Conservation (phyloP, 2,888 invertebrate genomes). For the Philonicus albiceps region DNA sequence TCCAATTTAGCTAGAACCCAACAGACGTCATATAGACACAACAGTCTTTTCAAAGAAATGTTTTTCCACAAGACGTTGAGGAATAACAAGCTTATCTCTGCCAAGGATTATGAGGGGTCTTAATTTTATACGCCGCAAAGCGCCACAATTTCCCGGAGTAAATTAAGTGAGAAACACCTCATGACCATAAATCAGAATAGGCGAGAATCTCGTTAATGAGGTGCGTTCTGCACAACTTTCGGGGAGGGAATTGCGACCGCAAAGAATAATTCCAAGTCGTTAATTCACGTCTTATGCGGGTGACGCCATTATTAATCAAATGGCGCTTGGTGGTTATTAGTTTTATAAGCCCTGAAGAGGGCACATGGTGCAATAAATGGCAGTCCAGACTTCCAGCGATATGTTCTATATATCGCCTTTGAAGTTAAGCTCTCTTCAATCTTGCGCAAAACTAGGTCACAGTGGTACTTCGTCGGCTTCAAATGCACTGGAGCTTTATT, state of each 20-base stretch:
- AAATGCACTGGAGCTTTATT: constrained; percentile 20
- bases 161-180: constrained; percentile 28
- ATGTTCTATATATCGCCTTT: not conserved
- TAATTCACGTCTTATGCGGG: not conserved
- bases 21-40: not conserved
- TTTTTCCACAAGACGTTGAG: not conserved
- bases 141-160: not conserved
- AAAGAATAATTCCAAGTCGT: not conserved
- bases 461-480: constrained; percentile 11
- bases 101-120: not conserved
- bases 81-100: constrained; percentile 15
- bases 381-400: not conserved
- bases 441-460: not conserved
- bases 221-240: not conserved
- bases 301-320: constrained; percentile 15
- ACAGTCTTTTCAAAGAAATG: not conserved
- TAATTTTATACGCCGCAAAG: constrained; percentile 5
- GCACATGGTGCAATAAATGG: not conserved
- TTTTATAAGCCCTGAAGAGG: not conserved
- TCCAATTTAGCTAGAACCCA: constrained; percentile 10
- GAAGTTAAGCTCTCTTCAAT: constrained; percentile 9
- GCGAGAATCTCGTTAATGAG: constrained; percentile 19
- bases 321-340: not conserved
- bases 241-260: not conserved
- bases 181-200: constrained; percentile 22